phyloP scores from a whole-genome alignment of 1,140 invertebrate genomes.

The Drosophila sucinea region DNA sequence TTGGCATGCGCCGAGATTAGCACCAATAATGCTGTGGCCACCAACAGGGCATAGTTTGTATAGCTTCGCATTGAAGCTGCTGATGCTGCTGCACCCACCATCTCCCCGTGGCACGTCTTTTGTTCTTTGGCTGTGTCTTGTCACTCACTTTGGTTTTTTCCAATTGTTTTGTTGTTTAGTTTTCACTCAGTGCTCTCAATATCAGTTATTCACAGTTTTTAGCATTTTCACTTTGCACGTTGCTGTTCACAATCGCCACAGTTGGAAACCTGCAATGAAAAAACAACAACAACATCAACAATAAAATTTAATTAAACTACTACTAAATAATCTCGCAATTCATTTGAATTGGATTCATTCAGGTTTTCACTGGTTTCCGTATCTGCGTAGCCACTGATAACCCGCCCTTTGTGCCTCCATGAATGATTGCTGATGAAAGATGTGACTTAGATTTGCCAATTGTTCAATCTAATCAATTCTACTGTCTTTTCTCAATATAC shows the following conservation, averaged over 20 bases:
- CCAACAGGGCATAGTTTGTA: slow-evolving; percentile 66
- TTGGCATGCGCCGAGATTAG: slow-evolving; percentile 74
- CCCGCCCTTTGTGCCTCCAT: neutral
- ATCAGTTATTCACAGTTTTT: slow-evolving; percentile 19
- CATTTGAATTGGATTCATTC: slow-evolving; percentile 34
- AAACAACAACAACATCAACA: slow-evolving; percentile 16
- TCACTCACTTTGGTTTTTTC: neutral
- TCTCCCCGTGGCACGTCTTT: slow-evolving; percentile 30
- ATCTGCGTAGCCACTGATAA: neutral
- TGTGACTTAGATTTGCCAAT: neutral
- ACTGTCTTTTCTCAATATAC: neutral
- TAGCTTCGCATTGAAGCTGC: slow-evolving; percentile 35
- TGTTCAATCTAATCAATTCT: neutral
- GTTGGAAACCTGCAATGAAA: slow-evolving; percentile 45
- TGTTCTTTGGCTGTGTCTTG: slow-evolving; percentile 18
- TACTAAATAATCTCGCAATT: slow-evolving; percentile 24
- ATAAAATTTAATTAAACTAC: slow-evolving; percentile 21
- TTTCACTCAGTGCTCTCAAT: neutral
- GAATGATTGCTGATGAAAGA: neutral
- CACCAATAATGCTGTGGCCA: slow-evolving; percentile 62
- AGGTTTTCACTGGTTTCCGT: slow-evolving; percentile 37
- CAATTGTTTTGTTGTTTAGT: slow-evolving; percentile 14
- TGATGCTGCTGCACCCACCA: slow-evolving; percentile 28
- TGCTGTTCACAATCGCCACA: neutral
- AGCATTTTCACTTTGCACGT: slow-evolving; percentile 64